These are phyloP conservation scores for Crotalus viridis DNA, from an alignment of 2,113 vertebrate genomes.

Conservation along the genomic window DNA sequence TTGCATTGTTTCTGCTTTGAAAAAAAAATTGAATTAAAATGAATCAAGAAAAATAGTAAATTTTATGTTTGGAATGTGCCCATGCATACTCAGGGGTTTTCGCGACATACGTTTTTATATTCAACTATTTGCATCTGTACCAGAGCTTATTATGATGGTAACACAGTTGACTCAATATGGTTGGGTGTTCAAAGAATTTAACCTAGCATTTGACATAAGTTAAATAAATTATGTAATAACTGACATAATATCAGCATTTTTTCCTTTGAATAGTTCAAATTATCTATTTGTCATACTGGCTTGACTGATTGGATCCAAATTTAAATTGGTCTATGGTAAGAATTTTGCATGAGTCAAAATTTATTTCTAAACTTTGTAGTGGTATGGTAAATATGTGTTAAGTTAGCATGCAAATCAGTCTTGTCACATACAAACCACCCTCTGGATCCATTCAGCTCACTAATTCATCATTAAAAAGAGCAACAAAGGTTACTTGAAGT, in stretches of 20 bases:
- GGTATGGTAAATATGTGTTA: not conserved
- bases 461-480: not conserved
- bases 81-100: slow-evolving; percentile 45
- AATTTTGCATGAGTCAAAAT: not conserved
- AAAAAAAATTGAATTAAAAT: slow-evolving; percentile 57
- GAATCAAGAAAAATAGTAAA: slow-evolving; percentile 33
- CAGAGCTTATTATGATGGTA: slow-evolving; percentile 29
- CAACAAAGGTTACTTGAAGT: not conserved
- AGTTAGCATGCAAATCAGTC: not conserved
- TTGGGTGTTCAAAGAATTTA: slow-evolving; percentile 36
- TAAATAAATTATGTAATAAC: slow-evolving; percentile 34
- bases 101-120: slow-evolving; percentile 8
- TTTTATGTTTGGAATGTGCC: not conserved
- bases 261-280: not conserved
- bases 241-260: slow-evolving; percentile 30
- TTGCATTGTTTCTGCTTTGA: slow-evolving; percentile 55
- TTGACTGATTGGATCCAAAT: not conserved
- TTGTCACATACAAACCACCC: not conserved
- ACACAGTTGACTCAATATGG: slow-evolving; percentile 10
- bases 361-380: not conserved
- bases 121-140: not conserved
- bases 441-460: not conserved
- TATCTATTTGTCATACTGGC: not conserved
- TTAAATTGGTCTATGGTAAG: not conserved
- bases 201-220: slow-evolving; percentile 32